phyloP scores from a whole-genome alignment of 2,888 invertebrate species.

The Rhagophthalmus giganteus region DNA sequence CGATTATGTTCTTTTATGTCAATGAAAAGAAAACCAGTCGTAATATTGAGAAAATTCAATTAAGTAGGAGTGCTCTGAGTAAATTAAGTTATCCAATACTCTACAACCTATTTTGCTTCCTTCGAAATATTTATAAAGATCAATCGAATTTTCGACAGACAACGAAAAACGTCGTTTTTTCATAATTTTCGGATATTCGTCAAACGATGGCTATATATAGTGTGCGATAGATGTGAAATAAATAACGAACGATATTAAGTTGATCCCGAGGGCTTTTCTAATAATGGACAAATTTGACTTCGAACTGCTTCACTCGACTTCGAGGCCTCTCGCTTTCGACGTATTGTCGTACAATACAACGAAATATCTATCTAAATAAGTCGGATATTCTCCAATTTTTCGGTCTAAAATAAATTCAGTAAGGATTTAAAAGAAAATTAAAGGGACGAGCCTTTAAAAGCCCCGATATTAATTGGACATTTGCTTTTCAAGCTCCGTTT shows the following conservation, averaged over 20 bases:
- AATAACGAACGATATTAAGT: conserved; percentile 12
- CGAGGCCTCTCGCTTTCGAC: conserved; percentile 17
- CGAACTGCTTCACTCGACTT: conserved; percentile 12
- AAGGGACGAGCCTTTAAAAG: no score
- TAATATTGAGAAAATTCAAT: not conserved
- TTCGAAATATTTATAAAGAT: not conserved
- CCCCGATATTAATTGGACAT: no score
- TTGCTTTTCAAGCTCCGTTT: no score
- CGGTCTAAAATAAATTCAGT: not conserved
- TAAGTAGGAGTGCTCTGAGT: not conserved
- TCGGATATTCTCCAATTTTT: not conserved
- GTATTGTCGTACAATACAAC: conserved; percentile 9
- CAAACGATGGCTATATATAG: no score
- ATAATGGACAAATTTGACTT: conserved; percentile 17
- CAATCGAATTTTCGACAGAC: no score
- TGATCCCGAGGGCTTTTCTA: conserved; percentile 9
- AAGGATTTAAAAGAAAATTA: no score
- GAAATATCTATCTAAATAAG: not conserved
- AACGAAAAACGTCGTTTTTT: no score
- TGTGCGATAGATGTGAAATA: conserved; percentile 14
- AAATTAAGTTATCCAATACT: not conserved
- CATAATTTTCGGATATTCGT: no score
- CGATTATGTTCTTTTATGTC: no score
- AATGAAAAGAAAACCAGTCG: no score
- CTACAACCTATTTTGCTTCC: not conserved